phyloP scores from a whole-genome alignment of 2,797 vertebrate genomes.

The Sitta carolinensis region DNA sequence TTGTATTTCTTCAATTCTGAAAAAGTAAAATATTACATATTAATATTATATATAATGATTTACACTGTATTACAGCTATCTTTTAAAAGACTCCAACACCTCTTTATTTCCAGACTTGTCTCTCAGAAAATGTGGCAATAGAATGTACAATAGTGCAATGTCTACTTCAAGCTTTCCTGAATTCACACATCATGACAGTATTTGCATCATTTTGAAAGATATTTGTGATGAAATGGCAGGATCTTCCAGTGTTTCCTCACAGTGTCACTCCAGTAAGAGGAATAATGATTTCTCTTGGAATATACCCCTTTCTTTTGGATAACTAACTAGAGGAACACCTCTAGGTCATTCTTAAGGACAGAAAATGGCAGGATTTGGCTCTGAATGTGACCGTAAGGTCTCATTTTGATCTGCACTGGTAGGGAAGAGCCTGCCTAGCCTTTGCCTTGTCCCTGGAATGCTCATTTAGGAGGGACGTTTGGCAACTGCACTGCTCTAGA shows the following conservation, averaged over 20 bases:
- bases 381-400: not conserved
- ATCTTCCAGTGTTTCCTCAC: not conserved
- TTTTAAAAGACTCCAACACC: not conserved
- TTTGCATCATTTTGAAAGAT: not conserved
- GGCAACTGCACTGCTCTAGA: not conserved
- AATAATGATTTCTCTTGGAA: not conserved
- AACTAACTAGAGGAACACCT: not conserved
- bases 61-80: not conserved
- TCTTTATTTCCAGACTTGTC: not conserved
- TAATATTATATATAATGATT: not conserved
- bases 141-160: not conserved
- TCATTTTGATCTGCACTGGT: not conserved
- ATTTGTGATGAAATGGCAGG: not conserved
- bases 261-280: not conserved
- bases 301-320: not conserved
- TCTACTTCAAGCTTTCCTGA: not conserved
- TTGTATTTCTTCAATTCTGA: slow-evolving; percentile 92
- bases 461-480: not conserved
- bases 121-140: not conserved
- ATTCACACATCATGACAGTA: not conserved
- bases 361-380: not conserved
- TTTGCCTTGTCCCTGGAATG: not conserved
- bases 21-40: not conserved
- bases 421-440: not conserved
- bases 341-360: not conserved